Conservation (phyloP, 2,888 invertebrate genomes). For the Drepana falcataria region DNA sequence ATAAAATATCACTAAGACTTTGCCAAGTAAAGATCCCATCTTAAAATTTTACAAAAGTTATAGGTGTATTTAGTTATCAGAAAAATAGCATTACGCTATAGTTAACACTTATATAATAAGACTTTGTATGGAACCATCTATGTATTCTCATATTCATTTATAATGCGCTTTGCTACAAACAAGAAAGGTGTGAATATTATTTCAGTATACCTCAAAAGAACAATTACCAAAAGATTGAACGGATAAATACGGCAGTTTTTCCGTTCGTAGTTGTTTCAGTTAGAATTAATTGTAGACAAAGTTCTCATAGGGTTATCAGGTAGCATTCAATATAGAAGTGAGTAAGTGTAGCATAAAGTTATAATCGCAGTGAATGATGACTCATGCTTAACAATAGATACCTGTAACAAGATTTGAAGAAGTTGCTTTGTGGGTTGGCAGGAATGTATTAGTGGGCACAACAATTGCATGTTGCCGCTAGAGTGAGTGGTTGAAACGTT, state of each 20-base stretch:
- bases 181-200: background rate
- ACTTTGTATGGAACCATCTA: too few relatives aligned
- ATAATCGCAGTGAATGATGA: background rate
- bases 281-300: background rate
- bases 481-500: too few relatives aligned
- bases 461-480: too few relatives aligned
- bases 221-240: background rate
- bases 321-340: background rate
- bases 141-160: background rate
- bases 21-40: too few relatives aligned
- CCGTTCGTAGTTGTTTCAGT: background rate
- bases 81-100: too few relatives aligned
- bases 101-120: too few relatives aligned
- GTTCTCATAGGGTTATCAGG: background rate
- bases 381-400: background rate
- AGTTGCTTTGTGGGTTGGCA: background rate
- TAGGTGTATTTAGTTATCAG: too few relatives aligned
- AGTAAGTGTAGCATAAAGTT: background rate
- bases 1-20: too few relatives aligned
- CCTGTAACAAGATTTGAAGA: background rate
- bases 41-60: too few relatives aligned
- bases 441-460: background rate
- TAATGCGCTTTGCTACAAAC: background rate
- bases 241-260: background rate
- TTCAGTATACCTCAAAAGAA: background rate